phyloP scores from a whole-genome alignment of 23 tunicate genomes.

The Clavelina lepadiformis region DNA sequence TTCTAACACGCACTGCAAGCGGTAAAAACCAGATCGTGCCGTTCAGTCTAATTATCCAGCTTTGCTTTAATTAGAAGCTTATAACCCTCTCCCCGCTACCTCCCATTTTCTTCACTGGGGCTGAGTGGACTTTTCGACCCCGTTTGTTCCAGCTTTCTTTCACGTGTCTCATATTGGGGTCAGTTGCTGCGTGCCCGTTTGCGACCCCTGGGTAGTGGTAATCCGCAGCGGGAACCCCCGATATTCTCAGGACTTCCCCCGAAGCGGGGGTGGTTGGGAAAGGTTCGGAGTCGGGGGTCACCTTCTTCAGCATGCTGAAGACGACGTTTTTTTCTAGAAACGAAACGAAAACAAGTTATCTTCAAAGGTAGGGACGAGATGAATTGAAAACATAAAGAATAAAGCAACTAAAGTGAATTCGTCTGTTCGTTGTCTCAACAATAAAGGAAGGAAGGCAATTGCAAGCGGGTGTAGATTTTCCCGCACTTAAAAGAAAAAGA shows the following conservation, averaged over 20 bases:
- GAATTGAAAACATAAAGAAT: no score
- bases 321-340: conserved; percentile 67
- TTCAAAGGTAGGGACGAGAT: no score
- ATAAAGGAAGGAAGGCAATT: no score
- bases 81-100: no score
- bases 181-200: neutral
- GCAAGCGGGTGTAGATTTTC: no score
- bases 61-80: no score
- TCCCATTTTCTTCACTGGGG: conserved; percentile 58
- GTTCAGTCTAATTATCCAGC: no score
- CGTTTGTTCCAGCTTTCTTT: neutral
- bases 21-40: no score
- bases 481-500: no score
- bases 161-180: neutral
- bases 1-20: no score
- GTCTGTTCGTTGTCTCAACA: no score
- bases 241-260: neutral
- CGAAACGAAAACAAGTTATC: neutral
- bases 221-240: conserved; percentile 21
- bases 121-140: conserved; percentile 27
- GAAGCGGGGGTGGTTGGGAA: conserved; percentile 51
- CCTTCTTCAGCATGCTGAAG: conserved; percentile 51
- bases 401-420: no score
- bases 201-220: conserved; percentile 11
- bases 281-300: conserved; percentile 22